Evolutionary conservation across 2,113 vertebrate genomes (phyloP).

Genomic region (Micronisus gabar): DNA sequence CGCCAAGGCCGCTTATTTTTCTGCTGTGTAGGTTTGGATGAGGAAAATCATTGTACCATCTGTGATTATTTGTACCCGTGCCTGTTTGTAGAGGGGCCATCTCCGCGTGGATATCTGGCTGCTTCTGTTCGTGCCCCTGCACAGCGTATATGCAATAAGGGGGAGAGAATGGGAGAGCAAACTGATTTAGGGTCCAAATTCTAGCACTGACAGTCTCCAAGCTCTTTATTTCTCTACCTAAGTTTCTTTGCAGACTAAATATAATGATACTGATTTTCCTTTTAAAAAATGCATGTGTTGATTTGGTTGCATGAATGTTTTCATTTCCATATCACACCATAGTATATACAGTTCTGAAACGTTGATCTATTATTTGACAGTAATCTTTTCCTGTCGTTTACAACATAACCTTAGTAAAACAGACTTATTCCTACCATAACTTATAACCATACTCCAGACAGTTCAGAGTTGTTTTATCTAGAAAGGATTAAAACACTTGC

Average conservation of each 20-base stretch:
- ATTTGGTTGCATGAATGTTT: background rate
- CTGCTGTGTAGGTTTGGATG: background rate
- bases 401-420: background rate
- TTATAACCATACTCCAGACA: background rate
- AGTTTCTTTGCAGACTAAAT: background rate
- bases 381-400: background rate
- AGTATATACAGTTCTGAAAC: background rate
- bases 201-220: background rate
- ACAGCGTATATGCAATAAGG: rapidly evolving
- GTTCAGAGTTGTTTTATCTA: slow-evolving; percentile 1
- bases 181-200: background rate
- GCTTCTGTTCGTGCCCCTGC: background rate
- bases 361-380: background rate
- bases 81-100: background rate
- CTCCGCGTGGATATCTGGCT: background rate
- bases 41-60: background rate
- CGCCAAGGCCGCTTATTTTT: background rate
- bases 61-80: background rate
- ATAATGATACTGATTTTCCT: background rate
- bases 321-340: background rate
- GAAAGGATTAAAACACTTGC: slow-evolving; percentile 36
- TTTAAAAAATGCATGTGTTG: background rate
- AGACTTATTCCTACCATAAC: background rate
- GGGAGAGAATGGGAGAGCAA: background rate
- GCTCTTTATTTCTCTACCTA: background rate